Evolutionary conservation across 2,797 vertebrate species (phyloP).

Genomic region (Menidia menidia): DNA sequence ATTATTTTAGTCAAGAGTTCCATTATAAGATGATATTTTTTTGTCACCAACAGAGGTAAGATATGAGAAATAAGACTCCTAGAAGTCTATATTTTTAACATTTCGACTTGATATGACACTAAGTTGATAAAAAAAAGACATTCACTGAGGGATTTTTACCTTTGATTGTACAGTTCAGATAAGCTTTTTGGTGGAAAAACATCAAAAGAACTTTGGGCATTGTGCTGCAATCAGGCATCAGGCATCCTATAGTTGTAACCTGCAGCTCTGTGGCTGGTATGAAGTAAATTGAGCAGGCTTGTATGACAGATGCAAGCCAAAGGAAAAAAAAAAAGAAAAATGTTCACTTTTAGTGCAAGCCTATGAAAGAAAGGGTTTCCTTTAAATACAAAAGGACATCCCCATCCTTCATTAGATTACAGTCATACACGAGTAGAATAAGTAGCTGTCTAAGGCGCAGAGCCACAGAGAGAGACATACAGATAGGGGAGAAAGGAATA

Average conservation of each 20-base stretch:
- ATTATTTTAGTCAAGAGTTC: too few relatives aligned
- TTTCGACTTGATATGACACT: too few relatives aligned
- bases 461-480: slow-evolving; percentile 26
- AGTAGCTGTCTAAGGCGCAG: slow-evolving; percentile 57
- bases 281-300: slow-evolving; percentile 14
- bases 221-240: not conserved
- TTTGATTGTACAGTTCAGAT: too few relatives aligned
- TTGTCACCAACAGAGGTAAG: too few relatives aligned
- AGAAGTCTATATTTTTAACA: too few relatives aligned
- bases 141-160: too few relatives aligned
- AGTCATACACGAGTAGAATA: slow-evolving; percentile 69
- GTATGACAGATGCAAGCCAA: not conserved
- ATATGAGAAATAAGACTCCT: too few relatives aligned
- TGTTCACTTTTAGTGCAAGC: slow-evolving; percentile 35
- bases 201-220: too few relatives aligned
- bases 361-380: slow-evolving; percentile 30
- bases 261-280: not conserved
- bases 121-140: too few relatives aligned
- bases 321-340: slow-evolving; percentile 12
- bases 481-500: slow-evolving; percentile 56
- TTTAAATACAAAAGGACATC: slow-evolving; percentile 59
- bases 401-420: slow-evolving; percentile 68
- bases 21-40: too few relatives aligned
- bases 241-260: not conserved
- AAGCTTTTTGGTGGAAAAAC: too few relatives aligned